These are phyloP conservation scores for Myioborus miniatus DNA, from an alignment of 2,797 vertebrate species.

Conservation along the genomic window DNA sequence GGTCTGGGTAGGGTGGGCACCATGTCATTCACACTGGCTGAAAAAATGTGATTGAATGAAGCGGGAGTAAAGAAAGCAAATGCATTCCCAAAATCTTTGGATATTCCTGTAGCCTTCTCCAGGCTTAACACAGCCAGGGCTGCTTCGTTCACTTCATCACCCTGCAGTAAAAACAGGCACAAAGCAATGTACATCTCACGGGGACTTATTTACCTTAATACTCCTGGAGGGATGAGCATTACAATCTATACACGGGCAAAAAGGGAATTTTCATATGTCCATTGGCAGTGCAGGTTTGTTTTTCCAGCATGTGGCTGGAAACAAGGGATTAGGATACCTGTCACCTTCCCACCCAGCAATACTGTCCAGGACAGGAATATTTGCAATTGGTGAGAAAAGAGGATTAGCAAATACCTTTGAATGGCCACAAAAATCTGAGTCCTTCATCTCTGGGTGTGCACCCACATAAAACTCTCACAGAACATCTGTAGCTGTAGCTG, in stretches of 20 bases:
- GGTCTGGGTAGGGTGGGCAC: no score
- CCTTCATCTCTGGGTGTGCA: fast-evolving
- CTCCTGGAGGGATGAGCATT: neutral
- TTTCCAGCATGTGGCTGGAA: neutral
- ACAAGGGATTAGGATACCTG: neutral
- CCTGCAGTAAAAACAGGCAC: neutral
- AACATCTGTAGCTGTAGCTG: neutral
- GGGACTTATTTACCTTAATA: neutral
- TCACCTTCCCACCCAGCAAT: neutral
- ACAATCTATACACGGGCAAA: fast-evolving
- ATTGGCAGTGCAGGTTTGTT: neutral
- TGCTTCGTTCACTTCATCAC: neutral
- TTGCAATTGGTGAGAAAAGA: neutral
- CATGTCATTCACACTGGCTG: fast-evolving
- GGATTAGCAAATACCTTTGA: neutral
- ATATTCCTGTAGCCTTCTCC: neutral
- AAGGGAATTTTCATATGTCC: fast-evolving
- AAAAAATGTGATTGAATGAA: neutral
- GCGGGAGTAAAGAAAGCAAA: neutral
- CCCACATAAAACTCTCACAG: neutral
- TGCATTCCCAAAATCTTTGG: neutral
- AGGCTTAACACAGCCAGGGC: neutral
- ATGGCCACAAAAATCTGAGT: neutral
- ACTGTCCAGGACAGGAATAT: neutral
- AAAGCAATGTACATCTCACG: neutral